These are phyloP conservation scores for Pygoscelis antarcticus DNA, from an alignment of 2,113 vertebrate genomes.

Conservation along the genomic window DNA sequence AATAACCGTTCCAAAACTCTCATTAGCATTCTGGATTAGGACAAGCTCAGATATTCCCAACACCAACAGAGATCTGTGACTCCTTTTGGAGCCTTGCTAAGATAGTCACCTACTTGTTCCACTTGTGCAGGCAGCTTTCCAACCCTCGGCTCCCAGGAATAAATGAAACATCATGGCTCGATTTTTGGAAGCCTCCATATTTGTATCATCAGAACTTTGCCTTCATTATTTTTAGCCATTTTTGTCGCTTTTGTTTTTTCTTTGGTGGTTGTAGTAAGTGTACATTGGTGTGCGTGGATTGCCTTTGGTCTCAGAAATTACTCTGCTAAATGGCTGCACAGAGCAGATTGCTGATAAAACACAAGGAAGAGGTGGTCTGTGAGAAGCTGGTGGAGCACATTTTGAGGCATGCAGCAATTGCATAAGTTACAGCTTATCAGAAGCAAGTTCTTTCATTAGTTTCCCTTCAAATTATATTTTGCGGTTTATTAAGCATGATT, in stretches of 20 bases:
- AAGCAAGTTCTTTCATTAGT: neutral
- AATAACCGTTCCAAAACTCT: neutral
- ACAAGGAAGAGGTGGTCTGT: neutral
- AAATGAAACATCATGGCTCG: neutral
- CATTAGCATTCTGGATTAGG: neutral
- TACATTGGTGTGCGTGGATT: neutral
- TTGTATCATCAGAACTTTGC: neutral
- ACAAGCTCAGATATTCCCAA: neutral
- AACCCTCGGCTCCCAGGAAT: neutral
- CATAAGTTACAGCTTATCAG: neutral
- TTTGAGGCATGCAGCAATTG: neutral
- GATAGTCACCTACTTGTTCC: neutral
- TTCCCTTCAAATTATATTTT: neutral
- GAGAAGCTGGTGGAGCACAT: neutral
- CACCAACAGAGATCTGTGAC: neutral
- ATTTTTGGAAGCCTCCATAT: neutral
- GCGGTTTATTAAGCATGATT: neutral
- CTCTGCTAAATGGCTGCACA: neutral
- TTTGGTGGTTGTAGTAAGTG: neutral
- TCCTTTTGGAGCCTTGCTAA: neutral
- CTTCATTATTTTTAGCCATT: neutral
- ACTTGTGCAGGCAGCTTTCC: neutral
- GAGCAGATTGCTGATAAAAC: neutral
- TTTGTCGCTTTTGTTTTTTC: neutral
- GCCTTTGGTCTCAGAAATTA: neutral